Base-by-base conservation (phyloP, 2,888 invertebrate species). In the Rugalucina vietnamica region DNA sequence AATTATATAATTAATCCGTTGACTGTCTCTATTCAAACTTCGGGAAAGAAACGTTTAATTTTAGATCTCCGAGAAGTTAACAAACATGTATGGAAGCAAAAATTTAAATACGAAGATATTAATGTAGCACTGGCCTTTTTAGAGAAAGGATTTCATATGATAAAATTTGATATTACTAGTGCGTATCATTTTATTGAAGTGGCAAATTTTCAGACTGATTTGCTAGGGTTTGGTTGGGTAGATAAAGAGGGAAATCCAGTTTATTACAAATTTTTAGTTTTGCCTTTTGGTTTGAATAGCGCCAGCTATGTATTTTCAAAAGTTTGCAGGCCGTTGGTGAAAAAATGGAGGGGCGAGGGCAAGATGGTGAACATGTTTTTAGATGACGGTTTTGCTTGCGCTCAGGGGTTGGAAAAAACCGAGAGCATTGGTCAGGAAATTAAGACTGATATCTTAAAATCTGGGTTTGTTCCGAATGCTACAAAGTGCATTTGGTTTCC, bases 121-220 rank as follows among this genome's bases (percentile, higher is more conserved):
- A 75, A 75, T 34, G 37, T 78, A 70, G 82, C 54, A 10, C 27
- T 83, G 27, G 76, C 73, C 0, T 83, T 50, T 74, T 5, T 8
- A 29, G 39, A 74, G 34, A 57, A 80, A 50, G 77, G 77, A 8
- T 78, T 39, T 69, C 74, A 65, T 29, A 70, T 79, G 70, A 54
- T 84, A 0, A 80, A 70, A 39, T 84, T 84, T 70, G 80, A 84
- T 70, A 18, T 84, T 5, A 80, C 72, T 0, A 77, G 76, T 57
- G 80, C 80, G 0, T 84, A 84, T 49, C 80, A 84, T 83, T 83
- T 83, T 39, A 79, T 84, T 32, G 80, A 84, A 27, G 70, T 77
- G 29, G 75, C 18, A 54, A 12, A 79, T 10, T 43, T 76, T 18
- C 79, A 82, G 14, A 82, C 80, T 43, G 65, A 79, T 21, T 82